These are phyloP conservation scores for Eurypyga helias DNA, from an alignment of 2,113 vertebrate species.

Conservation along the genomic window DNA sequence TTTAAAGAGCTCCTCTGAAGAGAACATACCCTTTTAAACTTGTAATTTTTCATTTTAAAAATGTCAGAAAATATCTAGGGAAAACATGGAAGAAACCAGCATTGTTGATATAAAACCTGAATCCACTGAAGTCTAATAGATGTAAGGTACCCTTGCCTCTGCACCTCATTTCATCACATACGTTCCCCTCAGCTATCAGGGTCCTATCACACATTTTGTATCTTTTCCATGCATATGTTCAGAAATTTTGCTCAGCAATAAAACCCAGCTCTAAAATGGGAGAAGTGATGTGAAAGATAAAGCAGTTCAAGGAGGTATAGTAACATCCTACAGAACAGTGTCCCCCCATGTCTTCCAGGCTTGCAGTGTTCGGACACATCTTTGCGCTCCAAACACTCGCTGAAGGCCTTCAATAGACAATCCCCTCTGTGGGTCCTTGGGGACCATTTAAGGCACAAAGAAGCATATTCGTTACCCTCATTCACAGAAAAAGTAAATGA, in stretches of 20 bases:
- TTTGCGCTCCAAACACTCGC: neutral
- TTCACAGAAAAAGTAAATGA: neutral
- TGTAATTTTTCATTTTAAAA: slow-evolving; percentile 26
- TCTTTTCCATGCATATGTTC: neutral
- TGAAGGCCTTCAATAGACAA: neutral
- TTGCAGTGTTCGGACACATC: neutral
- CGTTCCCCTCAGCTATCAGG: neutral
- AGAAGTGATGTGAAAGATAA: neutral
- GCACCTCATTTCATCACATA: slow-evolving; percentile 18
- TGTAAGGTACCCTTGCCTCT: neutral
- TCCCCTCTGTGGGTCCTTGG: neutral
- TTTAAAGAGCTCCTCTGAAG: slow-evolving; percentile 56
- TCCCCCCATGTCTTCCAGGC: accelerated
- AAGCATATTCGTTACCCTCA: neutral
- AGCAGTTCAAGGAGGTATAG: neutral
- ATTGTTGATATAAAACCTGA: neutral
- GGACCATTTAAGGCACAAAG: neutral
- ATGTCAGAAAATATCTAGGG: slow-evolving; percentile 48
- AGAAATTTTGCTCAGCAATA: neutral
- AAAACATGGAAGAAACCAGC: slow-evolving; percentile 15
- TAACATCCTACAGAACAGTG: neutral
- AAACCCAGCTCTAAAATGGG: neutral
- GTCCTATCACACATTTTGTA: neutral
- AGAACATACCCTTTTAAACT: slow-evolving; percentile 61
- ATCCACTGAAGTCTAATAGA: neutral